phyloP scores from a whole-genome alignment of 2,888 invertebrate genomes.

The Hyposoter didymator region DNA sequence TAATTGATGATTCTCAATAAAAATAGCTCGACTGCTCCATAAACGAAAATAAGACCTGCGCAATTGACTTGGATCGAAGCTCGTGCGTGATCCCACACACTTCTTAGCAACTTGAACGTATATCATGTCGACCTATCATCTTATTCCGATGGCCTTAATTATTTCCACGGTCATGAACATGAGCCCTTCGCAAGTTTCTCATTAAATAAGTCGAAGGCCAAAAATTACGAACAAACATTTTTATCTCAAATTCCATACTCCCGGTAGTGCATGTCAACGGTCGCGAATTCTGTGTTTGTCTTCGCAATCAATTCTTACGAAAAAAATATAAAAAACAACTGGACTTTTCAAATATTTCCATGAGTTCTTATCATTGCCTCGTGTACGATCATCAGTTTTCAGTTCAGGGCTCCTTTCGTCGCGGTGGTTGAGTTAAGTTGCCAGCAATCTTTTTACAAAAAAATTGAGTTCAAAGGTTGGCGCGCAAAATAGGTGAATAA shows the following conservation, averaged over 20 bases:
- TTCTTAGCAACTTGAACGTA: slow-evolving; percentile 47
- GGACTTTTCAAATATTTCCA: not conserved
- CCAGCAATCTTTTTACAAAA: too few relatives aligned
- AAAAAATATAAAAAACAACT: too few relatives aligned
- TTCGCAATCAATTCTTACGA: not conserved
- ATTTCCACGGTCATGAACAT: slow-evolving; percentile 29
- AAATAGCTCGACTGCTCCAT: slow-evolving; percentile 48
- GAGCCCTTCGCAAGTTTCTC: not conserved
- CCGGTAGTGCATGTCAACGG: not conserved
- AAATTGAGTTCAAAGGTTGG: not conserved
- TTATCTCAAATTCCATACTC: not conserved
- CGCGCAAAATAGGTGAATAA: not conserved
- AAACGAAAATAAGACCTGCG: slow-evolving; percentile 51
- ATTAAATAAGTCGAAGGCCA: slow-evolving; percentile 21
- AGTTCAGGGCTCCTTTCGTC: not conserved
- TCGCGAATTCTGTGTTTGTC: too few relatives aligned
- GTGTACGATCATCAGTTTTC: too few relatives aligned
- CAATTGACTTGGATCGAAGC: slow-evolving; percentile 55
- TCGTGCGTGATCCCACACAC: slow-evolving; percentile 48
- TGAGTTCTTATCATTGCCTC: not conserved
- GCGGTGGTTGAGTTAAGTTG: not conserved
- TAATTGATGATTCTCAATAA: slow-evolving; percentile 39
- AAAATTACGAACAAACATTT: not conserved
- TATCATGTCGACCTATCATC: slow-evolving; percentile 37
- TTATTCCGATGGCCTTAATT: slow-evolving; percentile 44